These are phyloP conservation scores for Papilio polyxenes DNA, from an alignment of 1,140 invertebrate species.

Conservation along the genomic window DNA sequence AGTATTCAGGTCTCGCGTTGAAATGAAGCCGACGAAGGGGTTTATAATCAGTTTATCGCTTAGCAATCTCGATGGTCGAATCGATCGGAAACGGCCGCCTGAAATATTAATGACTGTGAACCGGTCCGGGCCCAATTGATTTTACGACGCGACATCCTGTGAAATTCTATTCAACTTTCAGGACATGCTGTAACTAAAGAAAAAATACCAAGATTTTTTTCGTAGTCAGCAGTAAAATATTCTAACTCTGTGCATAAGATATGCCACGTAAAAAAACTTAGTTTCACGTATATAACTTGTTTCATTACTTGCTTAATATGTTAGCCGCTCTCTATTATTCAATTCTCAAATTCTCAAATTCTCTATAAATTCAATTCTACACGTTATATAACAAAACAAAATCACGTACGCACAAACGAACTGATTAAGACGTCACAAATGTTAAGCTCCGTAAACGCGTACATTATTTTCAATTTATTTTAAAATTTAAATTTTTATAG, in stretches of 20 bases:
- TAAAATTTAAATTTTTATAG: too few species aligned
- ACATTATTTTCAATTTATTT: too few species aligned
- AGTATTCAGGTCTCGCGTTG: constrained; percentile 39
- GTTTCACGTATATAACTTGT: background rate
- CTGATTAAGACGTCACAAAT: too few species aligned
- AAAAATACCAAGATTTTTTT: background rate
- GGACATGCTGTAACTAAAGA: background rate
- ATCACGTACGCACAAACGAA: too few species aligned
- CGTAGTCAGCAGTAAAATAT: background rate
- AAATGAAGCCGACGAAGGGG: constrained; percentile 51
- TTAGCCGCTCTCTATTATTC: too few species aligned
- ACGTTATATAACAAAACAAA: too few species aligned
- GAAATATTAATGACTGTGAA: constrained; percentile 52
- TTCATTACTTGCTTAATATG: background rate
- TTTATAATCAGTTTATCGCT: constrained; percentile 57
- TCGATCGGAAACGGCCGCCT: constrained; percentile 50
- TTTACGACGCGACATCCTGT: constrained; percentile 37
- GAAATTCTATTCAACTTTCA: constrained; percentile 38
- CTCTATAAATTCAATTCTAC: too few species aligned
- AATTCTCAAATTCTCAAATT: too few species aligned
- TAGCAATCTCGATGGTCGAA: constrained; percentile 45
- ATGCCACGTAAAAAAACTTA: background rate
- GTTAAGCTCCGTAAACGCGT: too few species aligned
- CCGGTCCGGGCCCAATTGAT: constrained; percentile 38
- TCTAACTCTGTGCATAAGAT: too few species aligned